Evolutionary conservation across 53 echinoderm and acorn worm genomes (phyloP).

Genomic region (Crossaster papposus): DNA sequence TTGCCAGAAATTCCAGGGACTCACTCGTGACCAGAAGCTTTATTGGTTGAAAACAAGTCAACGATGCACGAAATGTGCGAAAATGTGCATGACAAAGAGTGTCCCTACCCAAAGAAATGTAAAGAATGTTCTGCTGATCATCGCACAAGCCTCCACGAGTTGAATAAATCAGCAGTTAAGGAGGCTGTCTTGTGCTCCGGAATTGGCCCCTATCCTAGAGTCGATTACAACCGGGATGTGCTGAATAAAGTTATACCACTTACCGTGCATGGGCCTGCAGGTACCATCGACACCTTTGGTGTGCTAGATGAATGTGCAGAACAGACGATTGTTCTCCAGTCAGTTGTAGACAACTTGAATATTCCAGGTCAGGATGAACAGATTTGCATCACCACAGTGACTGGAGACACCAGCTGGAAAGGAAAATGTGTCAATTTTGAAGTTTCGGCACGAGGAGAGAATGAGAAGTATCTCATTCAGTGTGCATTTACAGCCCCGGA

Average conservation of each 20-base stretch:
- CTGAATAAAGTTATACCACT: neutral
- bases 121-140: neutral
- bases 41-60: neutral
- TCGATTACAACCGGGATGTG: neutral
- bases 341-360: neutral
- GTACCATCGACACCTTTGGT: neutral
- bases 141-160: neutral
- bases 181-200: neutral
- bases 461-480: neutral
- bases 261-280: neutral
- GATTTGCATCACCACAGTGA: neutral
- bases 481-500: neutral
- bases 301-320: neutral
- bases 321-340: neutral
- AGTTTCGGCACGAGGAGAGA: neutral
- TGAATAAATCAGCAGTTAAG: neutral
- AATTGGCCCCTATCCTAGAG: neutral
- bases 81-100: neutral
- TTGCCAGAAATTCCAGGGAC: neutral
- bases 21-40: neutral
- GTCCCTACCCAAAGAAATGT: neutral
- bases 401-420: neutral
- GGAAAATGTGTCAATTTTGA: neutral
- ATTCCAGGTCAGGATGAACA: neutral
- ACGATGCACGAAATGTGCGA: neutral